A percentile compares a stretch with the other conserved stretches of the same genome.
Evolutionary conservation across 2,113 vertebrate genomes (phyloP).

Genomic region (Prionailurus bengalensis): DNA sequence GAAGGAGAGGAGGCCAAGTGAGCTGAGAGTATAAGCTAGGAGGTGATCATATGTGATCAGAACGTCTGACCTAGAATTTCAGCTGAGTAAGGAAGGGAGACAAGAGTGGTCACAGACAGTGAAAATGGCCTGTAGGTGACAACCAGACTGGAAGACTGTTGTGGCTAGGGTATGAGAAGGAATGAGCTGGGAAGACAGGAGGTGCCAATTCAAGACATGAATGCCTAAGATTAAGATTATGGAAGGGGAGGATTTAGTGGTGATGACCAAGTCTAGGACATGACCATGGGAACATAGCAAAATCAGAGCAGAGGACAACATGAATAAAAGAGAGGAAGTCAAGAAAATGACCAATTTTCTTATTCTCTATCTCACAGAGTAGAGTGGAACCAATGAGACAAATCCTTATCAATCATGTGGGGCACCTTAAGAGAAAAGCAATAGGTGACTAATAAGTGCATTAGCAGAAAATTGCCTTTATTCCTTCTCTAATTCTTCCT

Average conservation of each 20-base stretch:
- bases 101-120: not conserved
- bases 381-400: not conserved
- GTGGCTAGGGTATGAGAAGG: not conserved
- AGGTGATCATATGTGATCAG: not conserved
- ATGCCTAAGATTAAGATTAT: not conserved
- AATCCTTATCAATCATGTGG: not conserved
- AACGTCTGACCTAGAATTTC: not conserved
- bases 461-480: conserved; percentile 49
- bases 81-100: not conserved
- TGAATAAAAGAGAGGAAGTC: not conserved
- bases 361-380: not conserved
- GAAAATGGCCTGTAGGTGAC: not conserved
- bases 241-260: not conserved
- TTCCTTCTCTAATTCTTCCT: conserved; percentile 41
- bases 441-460: conserved; percentile 28
- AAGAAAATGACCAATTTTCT: conserved; percentile 12
- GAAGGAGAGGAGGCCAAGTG: not conserved
- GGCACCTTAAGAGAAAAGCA: not conserved
- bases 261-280: not conserved
- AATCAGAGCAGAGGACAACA: not conserved
- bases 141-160: not conserved
- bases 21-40: not conserved
- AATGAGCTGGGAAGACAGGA: not conserved
- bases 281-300: not conserved
- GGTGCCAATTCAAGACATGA: not conserved